Conservation (phyloP, 2,888 invertebrate genomes). For the Anthophora plumipes region DNA sequence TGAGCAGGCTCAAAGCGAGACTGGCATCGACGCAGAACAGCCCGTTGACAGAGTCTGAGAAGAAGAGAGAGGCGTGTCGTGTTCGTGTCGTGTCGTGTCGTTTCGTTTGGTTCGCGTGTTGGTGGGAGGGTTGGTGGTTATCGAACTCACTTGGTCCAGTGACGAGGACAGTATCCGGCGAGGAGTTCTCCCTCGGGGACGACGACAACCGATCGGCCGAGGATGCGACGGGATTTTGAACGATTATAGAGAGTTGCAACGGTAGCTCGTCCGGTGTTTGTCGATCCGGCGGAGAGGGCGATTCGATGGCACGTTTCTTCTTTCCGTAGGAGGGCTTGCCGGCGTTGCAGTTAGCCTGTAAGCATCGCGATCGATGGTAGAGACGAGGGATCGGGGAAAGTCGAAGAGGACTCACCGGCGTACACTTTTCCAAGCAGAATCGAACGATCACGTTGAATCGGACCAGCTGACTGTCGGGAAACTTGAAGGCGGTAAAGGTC, state of each 20-base stretch:
- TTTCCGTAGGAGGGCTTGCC: constrained; percentile 72
- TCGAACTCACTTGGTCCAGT: constrained; percentile 86
- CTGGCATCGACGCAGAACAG: constrained; percentile 88
- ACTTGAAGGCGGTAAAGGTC: constrained; percentile 94
- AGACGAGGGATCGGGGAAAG: no score
- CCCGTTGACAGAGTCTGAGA: constrained; percentile 72
- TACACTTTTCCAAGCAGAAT: constrained; percentile 91
- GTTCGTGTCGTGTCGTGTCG: no score
- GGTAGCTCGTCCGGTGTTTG: constrained; percentile 84
- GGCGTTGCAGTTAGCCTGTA: constrained; percentile 60
- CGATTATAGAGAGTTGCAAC: constrained; percentile 87
- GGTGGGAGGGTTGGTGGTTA: no score
- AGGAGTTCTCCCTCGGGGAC: constrained; percentile 86
- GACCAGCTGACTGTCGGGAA: constrained; percentile 93
- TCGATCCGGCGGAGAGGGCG: constrained; percentile 30
- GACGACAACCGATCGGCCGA: constrained; percentile 87
- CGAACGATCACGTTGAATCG: constrained; percentile 93
- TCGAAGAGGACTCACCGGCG: constrained; percentile 85
- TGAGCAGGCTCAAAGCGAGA: constrained; percentile 88
- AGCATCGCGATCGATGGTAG: not conserved
- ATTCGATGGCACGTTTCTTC: constrained; percentile 65
- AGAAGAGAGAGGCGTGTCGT: not conserved
- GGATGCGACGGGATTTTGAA: constrained; percentile 86
- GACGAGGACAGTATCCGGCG: constrained; percentile 85
- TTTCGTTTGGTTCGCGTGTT: no score